Evolutionary conservation across 2,888 invertebrate genomes (phyloP), one percentile per base, ranked within the genome.

Genomic region (Drosophila pseudotalamancana): DNA sequence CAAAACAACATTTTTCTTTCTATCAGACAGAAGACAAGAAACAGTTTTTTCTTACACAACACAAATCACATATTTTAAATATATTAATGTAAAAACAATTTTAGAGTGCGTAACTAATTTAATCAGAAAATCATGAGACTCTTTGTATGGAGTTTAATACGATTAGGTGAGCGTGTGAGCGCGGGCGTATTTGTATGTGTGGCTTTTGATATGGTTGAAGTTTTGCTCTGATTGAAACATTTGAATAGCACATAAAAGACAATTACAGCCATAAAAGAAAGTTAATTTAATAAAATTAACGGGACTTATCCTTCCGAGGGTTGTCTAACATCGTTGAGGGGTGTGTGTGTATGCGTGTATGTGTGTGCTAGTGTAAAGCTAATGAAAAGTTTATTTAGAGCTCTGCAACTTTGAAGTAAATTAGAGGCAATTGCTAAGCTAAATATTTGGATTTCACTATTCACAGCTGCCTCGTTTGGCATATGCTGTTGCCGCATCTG

Each of bases 341-440:
- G 11, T 56, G 49, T 27, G 40, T 49, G 34, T 43, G 23, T 29
- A 19, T 46, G 45, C 6, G 42, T 42, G 46, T 49, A 54, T 48
- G 53, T 48, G 48, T 54, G 57, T 60, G 4, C 40, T 59, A 54
- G 39, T 72, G 77, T n/a, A n/a, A n/a, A n/a, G n/a, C 87, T 87
- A 81, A 87, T 87, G 87, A 85, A 87, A 85, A 87, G 86, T 82
- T 82, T 85, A 71, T 76, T 83, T 69, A 83, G 77, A 82, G 65
- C 73, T 64, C 54, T 49, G 72, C 59, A 77, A 77, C 64, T 82
- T 70, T 79, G 79, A 87, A 87, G 86, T 77, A 84, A 84, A 84
- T 84, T 84, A 87, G 88, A 72, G 83, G 75, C 88, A 84, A 84
- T 84, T 84, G 83, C 88, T 72, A 84, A 87, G 86, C 87, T 86